Conservation (phyloP, 53 echinoderm and acorn worm genomes). For the Mesocentrotus franciscanus region DNA sequence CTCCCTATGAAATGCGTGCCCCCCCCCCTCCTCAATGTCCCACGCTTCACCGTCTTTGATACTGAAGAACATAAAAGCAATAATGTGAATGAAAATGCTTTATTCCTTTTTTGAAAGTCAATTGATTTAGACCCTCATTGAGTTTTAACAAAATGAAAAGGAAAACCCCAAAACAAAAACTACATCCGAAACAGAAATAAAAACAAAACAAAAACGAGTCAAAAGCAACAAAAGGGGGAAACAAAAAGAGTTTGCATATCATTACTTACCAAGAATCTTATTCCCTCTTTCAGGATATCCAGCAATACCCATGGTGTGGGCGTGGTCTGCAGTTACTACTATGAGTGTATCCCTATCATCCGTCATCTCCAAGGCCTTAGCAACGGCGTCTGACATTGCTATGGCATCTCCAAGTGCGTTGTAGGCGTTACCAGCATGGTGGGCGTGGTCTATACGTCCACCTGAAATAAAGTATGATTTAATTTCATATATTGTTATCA, state of each 20-base stretch:
- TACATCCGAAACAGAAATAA: background rate
- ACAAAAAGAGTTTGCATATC: background rate
- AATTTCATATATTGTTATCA: background rate
- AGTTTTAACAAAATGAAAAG: too few relatives aligned
- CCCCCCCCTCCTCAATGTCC: too few relatives aligned
- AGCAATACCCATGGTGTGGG: constrained; percentile 83
- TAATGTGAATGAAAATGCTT: too few relatives aligned
- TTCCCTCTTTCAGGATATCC: constrained; percentile 87
- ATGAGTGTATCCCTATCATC: constrained; percentile 79
- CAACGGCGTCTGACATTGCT: constrained; percentile 91
- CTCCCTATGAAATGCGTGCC: too few relatives aligned
- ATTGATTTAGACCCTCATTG: too few relatives aligned
- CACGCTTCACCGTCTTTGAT: too few relatives aligned
- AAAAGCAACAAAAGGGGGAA: background rate
- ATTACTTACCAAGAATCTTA: constrained; percentile 84
- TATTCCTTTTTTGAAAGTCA: too few relatives aligned
- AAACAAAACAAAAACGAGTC: background rate
- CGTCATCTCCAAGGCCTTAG: constrained; percentile 79
- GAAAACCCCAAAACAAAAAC: too few relatives aligned
- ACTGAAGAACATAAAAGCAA: too few relatives aligned
- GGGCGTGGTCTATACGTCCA: constrained; percentile 93
- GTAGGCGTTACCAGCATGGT: constrained; percentile 84
- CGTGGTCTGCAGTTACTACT: constrained; percentile 95
- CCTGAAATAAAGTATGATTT: constrained; percentile 63
- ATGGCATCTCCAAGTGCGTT: constrained; percentile 87